These are phyloP conservation scores for Pithys albifrons DNA, from an alignment of 2,113 vertebrate species.

Conservation along the genomic window DNA sequence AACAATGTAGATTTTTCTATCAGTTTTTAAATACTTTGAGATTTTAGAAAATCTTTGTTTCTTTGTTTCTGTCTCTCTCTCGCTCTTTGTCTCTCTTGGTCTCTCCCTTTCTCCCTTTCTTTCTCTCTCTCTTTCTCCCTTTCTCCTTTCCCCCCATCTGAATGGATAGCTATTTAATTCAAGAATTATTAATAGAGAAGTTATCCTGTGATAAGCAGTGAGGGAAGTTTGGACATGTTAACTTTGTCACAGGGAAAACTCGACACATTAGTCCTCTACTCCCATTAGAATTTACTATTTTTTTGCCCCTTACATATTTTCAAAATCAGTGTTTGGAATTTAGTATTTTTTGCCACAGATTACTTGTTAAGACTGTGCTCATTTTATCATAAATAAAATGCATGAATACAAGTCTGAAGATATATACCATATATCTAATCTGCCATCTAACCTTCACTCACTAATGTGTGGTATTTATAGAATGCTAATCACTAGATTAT, in stretches of 20 bases:
- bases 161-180: background rate
- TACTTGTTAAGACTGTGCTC: background rate
- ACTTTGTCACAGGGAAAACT: background rate
- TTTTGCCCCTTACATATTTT: background rate
- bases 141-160: background rate
- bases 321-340: background rate
- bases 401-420: background rate
- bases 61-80: too few relatives aligned
- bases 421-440: background rate
- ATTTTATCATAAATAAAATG: background rate
- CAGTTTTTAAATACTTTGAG: background rate
- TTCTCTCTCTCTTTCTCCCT: background rate
- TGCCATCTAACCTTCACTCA: background rate
- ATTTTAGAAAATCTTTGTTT: background rate
- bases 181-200: background rate
- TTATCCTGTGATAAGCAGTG: background rate
- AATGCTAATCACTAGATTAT: background rate
- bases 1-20: background rate
- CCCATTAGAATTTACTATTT: background rate
- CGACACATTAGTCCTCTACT: background rate
- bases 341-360: background rate
- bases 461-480: background rate
- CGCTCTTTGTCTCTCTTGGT: background rate
- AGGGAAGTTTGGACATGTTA: background rate
- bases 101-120: background rate